Conservation (phyloP, 1,140 invertebrate genomes). For the Neodiprion lecontei region DNA sequence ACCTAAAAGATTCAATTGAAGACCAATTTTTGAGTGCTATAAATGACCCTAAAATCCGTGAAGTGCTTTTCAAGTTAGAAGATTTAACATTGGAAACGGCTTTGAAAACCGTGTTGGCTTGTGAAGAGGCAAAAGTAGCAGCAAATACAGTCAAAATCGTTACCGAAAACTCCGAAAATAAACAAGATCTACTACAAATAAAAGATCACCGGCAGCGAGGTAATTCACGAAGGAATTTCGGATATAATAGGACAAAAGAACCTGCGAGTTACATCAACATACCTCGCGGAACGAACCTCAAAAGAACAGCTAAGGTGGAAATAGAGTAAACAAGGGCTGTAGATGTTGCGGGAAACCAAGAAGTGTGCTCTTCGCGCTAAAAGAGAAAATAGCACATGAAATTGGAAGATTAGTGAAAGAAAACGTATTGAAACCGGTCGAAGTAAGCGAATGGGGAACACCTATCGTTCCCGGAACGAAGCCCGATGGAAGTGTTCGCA, state of each 20-base stretch:
- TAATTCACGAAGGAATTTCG: neutral
- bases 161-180: neutral
- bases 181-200: neutral
- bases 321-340: neutral
- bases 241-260: too few species aligned
- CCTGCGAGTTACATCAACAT: neutral
- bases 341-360: conserved; percentile 21
- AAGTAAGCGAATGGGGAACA: conserved; percentile 49
- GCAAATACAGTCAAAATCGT: neutral
- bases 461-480: conserved; percentile 61
- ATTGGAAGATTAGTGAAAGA: conserved; percentile 44
- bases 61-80: neutral
- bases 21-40: neutral
- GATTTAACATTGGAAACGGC: neutral
- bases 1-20: neutral
- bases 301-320: neutral
- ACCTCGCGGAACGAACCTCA: neutral
- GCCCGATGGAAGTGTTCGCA: conserved; percentile 46
- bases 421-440: conserved; percentile 42
- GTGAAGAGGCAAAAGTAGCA: conserved; percentile 11
- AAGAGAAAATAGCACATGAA: conserved; percentile 50
- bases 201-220: neutral
- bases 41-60: neutral
- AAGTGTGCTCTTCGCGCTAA: conserved; percentile 50
- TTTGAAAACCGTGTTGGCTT: neutral